These are phyloP conservation scores for Rhabdomys pumilio DNA, from an alignment of 2,797 vertebrate genomes.

Conservation along the genomic window DNA sequence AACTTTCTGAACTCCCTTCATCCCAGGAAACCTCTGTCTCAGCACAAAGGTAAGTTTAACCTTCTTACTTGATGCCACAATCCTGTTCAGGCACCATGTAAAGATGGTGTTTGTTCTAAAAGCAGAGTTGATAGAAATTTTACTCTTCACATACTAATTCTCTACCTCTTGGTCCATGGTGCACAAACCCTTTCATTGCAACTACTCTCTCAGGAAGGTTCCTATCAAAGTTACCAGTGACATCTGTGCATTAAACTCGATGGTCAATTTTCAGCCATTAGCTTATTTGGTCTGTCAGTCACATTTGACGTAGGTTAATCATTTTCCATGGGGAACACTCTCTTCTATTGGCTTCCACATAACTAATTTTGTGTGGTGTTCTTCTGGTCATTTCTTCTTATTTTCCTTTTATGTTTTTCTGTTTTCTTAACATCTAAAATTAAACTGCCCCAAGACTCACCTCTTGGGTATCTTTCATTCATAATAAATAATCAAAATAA, in stretches of 20 bases:
- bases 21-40: neutral
- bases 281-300: slow-evolving; percentile 40
- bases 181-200: slow-evolving; percentile 51
- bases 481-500: slow-evolving; percentile 30
- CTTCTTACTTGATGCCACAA: neutral
- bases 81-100: neutral
- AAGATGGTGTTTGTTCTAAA: neutral
- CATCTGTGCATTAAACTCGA: neutral
- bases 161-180: neutral
- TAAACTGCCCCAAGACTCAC: neutral
- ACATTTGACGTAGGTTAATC: slow-evolving; percentile 53
- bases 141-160: neutral
- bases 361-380: slow-evolving; percentile 27
- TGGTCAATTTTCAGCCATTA: slow-evolving; percentile 37
- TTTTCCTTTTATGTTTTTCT: slow-evolving; percentile 57
- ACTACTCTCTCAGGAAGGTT: slow-evolving; percentile 26
- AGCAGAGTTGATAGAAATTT: neutral
- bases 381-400: slow-evolving; percentile 39
- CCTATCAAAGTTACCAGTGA: slow-evolving; percentile 12
- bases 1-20: neutral
- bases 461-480: neutral
- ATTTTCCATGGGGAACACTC: slow-evolving; percentile 26
- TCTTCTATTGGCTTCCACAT: slow-evolving; percentile 38
- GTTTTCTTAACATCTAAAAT: slow-evolving; percentile 14
- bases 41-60: neutral